phyloP scores from a whole-genome alignment of 1,140 invertebrate species.

The Procambarus virginalis region DNA sequence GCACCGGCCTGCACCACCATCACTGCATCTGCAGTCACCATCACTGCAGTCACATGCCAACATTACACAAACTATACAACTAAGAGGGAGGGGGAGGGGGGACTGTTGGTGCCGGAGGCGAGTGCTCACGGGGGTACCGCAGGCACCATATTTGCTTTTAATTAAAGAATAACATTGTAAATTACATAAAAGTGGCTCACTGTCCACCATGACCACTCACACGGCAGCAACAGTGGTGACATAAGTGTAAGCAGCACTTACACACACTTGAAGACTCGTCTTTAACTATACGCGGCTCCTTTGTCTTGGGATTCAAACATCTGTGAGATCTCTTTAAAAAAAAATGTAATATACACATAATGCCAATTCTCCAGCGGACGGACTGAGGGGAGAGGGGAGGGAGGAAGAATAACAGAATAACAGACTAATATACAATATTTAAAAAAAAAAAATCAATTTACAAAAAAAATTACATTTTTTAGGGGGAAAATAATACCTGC shows the following conservation, averaged over 20 bases:
- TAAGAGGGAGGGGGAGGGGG: neutral
- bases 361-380: conserved; percentile 13
- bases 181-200: neutral
- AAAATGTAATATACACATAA: neutral
- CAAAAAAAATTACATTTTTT: neutral
- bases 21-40: conserved; percentile 21
- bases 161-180: neutral
- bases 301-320: conserved; percentile 3
- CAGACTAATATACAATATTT: neutral
- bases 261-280: conserved; percentile 9
- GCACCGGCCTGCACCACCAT: conserved; percentile 37
- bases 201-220: neutral
- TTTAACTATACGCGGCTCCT: conserved; percentile 3
- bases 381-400: neutral
- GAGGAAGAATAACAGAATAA: neutral
- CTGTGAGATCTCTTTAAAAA: neutral
- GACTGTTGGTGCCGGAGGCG: neutral
- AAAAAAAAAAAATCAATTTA: neutral
- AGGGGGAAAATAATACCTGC: neutral
- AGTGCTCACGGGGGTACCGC: neutral
- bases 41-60: conserved; percentile 25
- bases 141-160: too few species aligned
- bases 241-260: conserved; percentile 14
- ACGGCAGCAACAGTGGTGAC: neutral
- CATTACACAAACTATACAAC: conserved; percentile 10